Evolutionary conservation across 1,140 invertebrate genomes (phyloP), one percentile per base, ranked within the genome.

Genomic region (Ruditapes philippinarum): DNA sequence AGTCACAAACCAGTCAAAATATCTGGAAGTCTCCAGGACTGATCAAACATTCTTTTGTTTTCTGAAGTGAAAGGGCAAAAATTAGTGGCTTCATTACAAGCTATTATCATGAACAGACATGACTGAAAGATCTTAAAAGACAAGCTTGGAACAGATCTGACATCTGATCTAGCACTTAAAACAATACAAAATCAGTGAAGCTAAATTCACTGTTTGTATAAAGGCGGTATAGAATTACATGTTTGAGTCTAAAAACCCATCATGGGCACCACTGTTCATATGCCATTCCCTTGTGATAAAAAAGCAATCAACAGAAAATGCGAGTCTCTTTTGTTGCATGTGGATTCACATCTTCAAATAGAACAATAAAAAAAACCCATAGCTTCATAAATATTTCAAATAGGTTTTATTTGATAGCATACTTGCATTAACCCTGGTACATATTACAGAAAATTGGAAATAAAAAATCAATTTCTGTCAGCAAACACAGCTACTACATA

Each of bases 331-430:
- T 51, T 51, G 31, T 62, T 62, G 57, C 54, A 40, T 81, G 79
- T 31, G 25, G 60, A n/a, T 33, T 60, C 79, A 31, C 38, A 62
- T 62, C 54, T 65, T 65, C 51, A 81, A 81, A 45, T 22, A 42
- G 54, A 38, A 62, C 54, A 38, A 65, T 62, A 62, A 65, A 81
- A 81, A 81, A 38, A 28, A 36, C 5, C 22, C 31, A 36, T 33
- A 57, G 42, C 42, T 49, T 81, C 79, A 81, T 81, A 54, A 81
- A 81, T 81, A 81, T 81, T 81, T 81, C 40, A 81, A 40, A 81
- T 25, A 14, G 60, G 40, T 45, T 81, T 57, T 80, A 80, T 38
- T 80, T 80, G 33, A 80, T 80, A 80, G 78, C 78, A 36, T 80
- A 60, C 78, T 60, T 60, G 78, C 51, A 60, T 57, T 80, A 60